phyloP scores from a whole-genome alignment of 1,140 invertebrate species.

The Eupristina koningsbergeri region DNA sequence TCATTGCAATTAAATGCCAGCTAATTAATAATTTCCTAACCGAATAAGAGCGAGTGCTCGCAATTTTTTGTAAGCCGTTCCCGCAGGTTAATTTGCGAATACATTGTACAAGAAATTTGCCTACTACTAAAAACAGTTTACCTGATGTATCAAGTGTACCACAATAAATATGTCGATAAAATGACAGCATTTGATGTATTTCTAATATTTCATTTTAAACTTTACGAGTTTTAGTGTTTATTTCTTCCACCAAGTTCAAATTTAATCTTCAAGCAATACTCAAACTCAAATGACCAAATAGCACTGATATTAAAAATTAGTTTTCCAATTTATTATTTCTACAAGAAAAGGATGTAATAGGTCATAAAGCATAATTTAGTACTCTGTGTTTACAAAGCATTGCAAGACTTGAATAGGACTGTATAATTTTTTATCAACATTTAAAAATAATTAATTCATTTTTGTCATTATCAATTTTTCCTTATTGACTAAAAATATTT shows the following conservation, averaged over 20 bases:
- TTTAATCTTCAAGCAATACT: too few relatives aligned
- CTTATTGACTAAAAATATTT: too few relatives aligned
- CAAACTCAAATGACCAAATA: background rate
- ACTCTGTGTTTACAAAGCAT: background rate
- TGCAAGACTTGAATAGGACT: too few relatives aligned
- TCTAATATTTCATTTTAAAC: background rate
- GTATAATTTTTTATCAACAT: too few relatives aligned
- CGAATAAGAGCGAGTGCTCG: too few relatives aligned
- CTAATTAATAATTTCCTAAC: background rate
- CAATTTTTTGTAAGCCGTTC: background rate
- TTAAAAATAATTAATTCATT: too few relatives aligned
- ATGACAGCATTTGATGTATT: background rate
- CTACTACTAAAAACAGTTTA: too few relatives aligned
- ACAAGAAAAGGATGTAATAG: background rate
- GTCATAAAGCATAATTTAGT: slow-evolving; percentile 11
- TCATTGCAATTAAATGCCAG: background rate
- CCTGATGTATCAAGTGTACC: background rate
- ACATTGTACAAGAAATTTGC: background rate
- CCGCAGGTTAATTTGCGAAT: background rate
- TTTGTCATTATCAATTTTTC: too few relatives aligned
- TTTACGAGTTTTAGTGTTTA: background rate
- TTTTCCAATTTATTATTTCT: slow-evolving; percentile 6
- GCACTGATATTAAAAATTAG: background rate
- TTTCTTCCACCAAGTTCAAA: too few relatives aligned
- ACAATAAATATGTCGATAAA: background rate